Percentiles rank a stretch among this genome's conserved stretches.
These are phyloP conservation scores for Melanotaenia duboulayi DNA, from an alignment of 2,113 vertebrate species.

Conservation along the genomic window DNA sequence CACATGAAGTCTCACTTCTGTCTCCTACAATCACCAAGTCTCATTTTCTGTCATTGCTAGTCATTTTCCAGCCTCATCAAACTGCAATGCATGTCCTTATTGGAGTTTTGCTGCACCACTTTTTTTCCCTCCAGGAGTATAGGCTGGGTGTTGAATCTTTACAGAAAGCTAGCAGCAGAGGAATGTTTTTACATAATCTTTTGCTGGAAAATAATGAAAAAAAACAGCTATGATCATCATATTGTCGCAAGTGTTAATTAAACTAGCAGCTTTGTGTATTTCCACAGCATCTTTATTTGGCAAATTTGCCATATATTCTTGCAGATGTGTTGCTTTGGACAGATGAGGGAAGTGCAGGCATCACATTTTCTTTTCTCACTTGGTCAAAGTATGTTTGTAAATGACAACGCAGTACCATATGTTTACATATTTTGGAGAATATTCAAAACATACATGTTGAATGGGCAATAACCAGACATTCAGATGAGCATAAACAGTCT, in stretches of 20 bases:
- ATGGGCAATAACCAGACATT: constrained; percentile 50
- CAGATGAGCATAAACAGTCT: constrained; percentile 56
- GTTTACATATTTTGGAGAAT: constrained; percentile 17
- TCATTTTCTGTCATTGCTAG: constrained; percentile 72
- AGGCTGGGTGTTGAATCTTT: constrained; percentile 15
- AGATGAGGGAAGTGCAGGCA: constrained; percentile 23
- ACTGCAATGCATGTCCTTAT: constrained; percentile 48
- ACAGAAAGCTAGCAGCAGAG: neutral
- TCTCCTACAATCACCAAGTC: constrained; percentile 70
- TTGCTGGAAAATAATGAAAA: constrained; percentile 29
- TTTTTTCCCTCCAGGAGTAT: constrained; percentile 19
- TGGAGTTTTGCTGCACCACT: neutral
- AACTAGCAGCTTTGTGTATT: neutral
- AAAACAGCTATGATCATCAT: neutral
- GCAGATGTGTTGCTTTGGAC: constrained; percentile 28
- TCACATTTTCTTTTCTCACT: constrained; percentile 32
- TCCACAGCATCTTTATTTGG: constrained; percentile 57
- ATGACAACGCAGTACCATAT: constrained; percentile 28
- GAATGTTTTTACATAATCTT: constrained; percentile 32
- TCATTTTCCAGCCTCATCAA: constrained; percentile 69
- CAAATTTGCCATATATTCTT: constrained; percentile 31
- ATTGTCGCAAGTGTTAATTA: too few species aligned
- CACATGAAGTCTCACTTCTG: constrained; percentile 66
- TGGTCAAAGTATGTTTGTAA: constrained; percentile 32
- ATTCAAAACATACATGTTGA: constrained; percentile 26